Evolutionary conservation across 2,113 vertebrate species (phyloP).

Genomic region (Cryptotis parvus): DNA sequence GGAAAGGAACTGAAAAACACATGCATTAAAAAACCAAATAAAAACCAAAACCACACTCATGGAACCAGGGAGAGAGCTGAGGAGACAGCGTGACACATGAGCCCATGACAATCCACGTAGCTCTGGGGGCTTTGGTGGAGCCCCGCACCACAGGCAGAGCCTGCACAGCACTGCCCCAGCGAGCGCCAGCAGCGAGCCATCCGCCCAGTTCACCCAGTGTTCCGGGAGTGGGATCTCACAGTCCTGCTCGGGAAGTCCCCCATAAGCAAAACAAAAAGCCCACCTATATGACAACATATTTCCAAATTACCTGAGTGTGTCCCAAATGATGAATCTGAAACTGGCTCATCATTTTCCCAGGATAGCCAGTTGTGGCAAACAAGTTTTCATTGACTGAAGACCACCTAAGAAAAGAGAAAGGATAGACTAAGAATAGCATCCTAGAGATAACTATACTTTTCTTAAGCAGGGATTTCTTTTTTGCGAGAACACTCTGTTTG

Average conservation of each 20-base stretch:
- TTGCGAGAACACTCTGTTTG: neutral
- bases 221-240: no score
- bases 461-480: neutral
- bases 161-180: no score
- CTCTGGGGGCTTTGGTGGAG: no score
- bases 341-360: constrained; percentile 95
- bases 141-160: no score
- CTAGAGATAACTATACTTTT: neutral
- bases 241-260: no score
- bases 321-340: constrained; percentile 96
- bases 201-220: no score
- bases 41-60: no score
- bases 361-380: constrained; percentile 96
- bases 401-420: constrained; percentile 89
- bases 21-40: neutral
- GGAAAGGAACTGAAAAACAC: neutral
- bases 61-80: no score
- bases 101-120: no score
- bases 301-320: constrained; percentile 92
- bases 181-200: no score
- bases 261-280: no score
- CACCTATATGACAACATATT: neutral
- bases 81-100: no score
- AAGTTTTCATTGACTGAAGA: constrained; percentile 94
- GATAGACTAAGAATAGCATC: neutral